Conservation (phyloP, 1,140 invertebrate species). For the Dendroctonus ponderosae region DNA sequence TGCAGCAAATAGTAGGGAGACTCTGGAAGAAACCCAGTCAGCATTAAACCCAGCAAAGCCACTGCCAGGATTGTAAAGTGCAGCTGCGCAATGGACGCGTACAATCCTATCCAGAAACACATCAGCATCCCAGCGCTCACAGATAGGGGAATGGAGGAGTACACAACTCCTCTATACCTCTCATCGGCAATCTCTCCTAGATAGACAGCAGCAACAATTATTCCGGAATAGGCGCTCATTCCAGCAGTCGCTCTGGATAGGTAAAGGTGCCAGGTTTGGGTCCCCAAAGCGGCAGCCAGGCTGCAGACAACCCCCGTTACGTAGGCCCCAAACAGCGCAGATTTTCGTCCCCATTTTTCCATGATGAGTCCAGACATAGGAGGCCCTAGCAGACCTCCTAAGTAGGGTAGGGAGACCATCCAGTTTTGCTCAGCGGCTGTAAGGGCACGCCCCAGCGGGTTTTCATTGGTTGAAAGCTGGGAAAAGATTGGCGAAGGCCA, state of each 20-base stretch:
- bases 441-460: slow-evolving; percentile 45
- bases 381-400: slow-evolving; percentile 65
- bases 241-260: slow-evolving; percentile 22
- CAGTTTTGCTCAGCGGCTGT: slow-evolving; percentile 63
- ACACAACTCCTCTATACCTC: slow-evolving; percentile 31
- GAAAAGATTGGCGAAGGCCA: slow-evolving; percentile 36
- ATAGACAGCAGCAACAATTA: slow-evolving; percentile 54
- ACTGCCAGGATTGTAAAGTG: slow-evolving; percentile 52
- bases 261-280: slow-evolving; percentile 22
- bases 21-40: slow-evolving; percentile 59
- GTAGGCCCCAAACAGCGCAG: slow-evolving; percentile 41
- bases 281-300: slow-evolving; percentile 51
- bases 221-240: slow-evolving; percentile 50
- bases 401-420: slow-evolving; percentile 74
- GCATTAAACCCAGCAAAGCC: slow-evolving; percentile 45
- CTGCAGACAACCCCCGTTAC: slow-evolving; percentile 49
- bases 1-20: slow-evolving; percentile 59
- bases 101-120: slow-evolving; percentile 60
- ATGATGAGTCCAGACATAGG: slow-evolving; percentile 44
- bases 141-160: slow-evolving; percentile 19
- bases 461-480: slow-evolving; percentile 29
- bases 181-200: slow-evolving; percentile 53
- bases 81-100: slow-evolving; percentile 55
- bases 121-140: slow-evolving; percentile 33
- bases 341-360: slow-evolving; percentile 52